Base-by-base conservation (phyloP, 2,888 invertebrate genomes). In the Polymixis lichenea region DNA sequence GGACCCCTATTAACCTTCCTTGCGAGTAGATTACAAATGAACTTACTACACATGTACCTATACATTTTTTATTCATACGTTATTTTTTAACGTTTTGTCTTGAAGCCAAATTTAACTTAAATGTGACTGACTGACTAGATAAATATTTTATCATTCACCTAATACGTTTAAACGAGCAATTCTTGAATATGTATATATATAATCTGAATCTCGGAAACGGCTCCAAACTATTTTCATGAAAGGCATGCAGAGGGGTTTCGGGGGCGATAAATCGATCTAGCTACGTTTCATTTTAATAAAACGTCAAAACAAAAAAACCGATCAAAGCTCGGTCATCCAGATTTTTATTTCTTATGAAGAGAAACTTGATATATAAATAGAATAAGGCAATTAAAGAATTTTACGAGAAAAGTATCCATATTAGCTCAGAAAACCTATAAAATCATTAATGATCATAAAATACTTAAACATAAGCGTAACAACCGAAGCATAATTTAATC, bases 11-110 rank as follows among this genome's bases (percentile, higher is more conserved):
- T 77, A 84, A 68, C 70, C 70, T 58, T 49, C 53, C 74, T 79
- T 65, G 72, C 75, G 70, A 77, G 80, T 77, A 78, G 75, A 76
- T 75, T 86, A 86, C 80, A 82, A 86, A 84, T 76, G 67, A 77
- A 72, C 58, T 32, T 60, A 67, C 11, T 43, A 72, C 15, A 67
- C 9, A 32, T 51, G 11, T 38, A 32, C 4, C 1, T 1, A 6
- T 38, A 46, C 38, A 25, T 51, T 61, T 61, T 17, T 51, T 28
- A 65, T n/a, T 55, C 46, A 64, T n/a, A 58, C 2, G 43, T 17
- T 4, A n/a, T 49, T 28, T 68, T 28, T 6, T 0, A n/a, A 61
- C 22, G 66, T 19, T 51, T 17, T 15, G 25, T 8, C 19, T 28
- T 9, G 28, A 32, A 28, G 13, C 1, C 15, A 60, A 32, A 38